Evolutionary conservation across 53 echinoderm and acorn worm species (phyloP), one percentile per base, ranked within the genome.

Genomic region (Henricia sp.): DNA sequence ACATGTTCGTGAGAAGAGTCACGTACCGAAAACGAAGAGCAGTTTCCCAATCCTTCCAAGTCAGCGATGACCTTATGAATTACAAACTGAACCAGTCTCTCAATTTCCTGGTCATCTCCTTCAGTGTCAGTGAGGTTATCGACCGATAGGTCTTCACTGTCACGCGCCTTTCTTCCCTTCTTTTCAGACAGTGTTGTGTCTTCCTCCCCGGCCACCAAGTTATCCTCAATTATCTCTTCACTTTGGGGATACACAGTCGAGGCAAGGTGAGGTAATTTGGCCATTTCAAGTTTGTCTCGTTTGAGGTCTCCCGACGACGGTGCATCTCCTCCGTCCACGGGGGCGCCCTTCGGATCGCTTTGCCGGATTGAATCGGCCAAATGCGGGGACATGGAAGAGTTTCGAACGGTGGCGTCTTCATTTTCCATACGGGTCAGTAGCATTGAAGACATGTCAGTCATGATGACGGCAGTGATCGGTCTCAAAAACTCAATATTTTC

Each of bases 271-370:
- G 17, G 32, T 11, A 17, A 14, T 43, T 27, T 10, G n/a, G n/a
- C 23, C 40, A 27, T 35, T 70, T 44, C 4, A 26, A n/a, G 8
- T 44, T 70, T 20, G 16, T 44, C 38, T n/a, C 12, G 6, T 70
- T 35, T 16, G 37, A 17, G 39, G 10, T 53, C 83, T 35, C n/a
- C 69, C 16, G 54, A 35, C 23, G 26, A 50, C 3, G 40, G 35
- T 42, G 70, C 68, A 28, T 83, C 83, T 36, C 70, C 83, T 30
- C 53, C 43, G n/a, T 83, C 69, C 83, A 83, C 69, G 28, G 20
- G 69, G 54, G 69, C 44, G 29, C 55, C 50, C 42, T 53, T 83
- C 14, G 14, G 23, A 74, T 74, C 28, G 6, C 0, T 38, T 0
- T 54, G 72, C 32, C 6, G 39, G 39, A 38, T 67, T 37, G 20